These are phyloP conservation scores for Toxotes chatareus DNA, from an alignment of 2,113 vertebrate species.

Conservation along the genomic window DNA sequence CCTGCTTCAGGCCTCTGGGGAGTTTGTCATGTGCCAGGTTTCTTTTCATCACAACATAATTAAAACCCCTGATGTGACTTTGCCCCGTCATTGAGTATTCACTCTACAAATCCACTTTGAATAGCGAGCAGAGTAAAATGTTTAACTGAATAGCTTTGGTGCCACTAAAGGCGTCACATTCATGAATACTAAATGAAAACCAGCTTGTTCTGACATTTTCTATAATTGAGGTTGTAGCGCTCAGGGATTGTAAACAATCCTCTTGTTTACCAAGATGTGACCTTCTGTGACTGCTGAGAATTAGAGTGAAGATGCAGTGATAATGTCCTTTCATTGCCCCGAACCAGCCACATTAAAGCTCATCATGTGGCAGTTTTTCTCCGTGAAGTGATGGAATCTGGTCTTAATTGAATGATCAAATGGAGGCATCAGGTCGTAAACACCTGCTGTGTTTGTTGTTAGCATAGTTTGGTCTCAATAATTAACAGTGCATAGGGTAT, in stretches of 20 bases:
- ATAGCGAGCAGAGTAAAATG: conserved; percentile 23
- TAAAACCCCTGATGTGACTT: conserved; percentile 57
- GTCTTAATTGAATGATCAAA: neutral
- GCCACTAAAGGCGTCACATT: conserved; percentile 29
- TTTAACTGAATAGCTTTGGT: conserved; percentile 30
- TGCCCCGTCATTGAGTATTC: conserved; percentile 38
- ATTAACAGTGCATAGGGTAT: neutral
- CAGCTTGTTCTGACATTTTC: conserved; percentile 47
- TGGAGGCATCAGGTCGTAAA: neutral
- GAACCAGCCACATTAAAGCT: neutral
- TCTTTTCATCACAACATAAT: conserved; percentile 60
- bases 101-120: conserved; percentile 36
- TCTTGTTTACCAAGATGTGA: conserved; percentile 39
- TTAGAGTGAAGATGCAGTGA: neutral
- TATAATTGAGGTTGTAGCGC: conserved; percentile 53
- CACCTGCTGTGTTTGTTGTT: neutral
- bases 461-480: neutral
- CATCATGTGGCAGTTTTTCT: neutral
- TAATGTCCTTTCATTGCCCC: neutral
- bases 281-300: conserved; percentile 9
- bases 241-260: conserved; percentile 35
- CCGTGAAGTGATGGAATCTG: neutral
- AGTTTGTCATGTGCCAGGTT: conserved; percentile 32
- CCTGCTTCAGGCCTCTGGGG: conserved; percentile 6
- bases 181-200: conserved; percentile 50